These are phyloP conservation scores for Cordylochernes scorpioides DNA, from an alignment of 2,888 invertebrate species.

Conservation along the genomic window DNA sequence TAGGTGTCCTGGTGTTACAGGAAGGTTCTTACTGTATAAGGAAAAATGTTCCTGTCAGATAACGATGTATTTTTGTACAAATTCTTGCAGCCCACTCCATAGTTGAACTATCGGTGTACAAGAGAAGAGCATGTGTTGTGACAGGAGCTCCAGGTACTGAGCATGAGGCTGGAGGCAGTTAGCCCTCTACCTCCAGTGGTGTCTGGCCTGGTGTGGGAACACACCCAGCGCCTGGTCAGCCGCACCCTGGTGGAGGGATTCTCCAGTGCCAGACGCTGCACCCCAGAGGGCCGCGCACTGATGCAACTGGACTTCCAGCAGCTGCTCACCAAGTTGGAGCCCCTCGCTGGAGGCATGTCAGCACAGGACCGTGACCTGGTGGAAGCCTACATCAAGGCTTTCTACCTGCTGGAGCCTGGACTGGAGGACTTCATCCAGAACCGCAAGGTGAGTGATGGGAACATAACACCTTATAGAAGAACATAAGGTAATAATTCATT, in stretches of 20 bases:
- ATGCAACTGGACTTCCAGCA: conserved; percentile 97
- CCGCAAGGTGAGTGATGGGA: conserved; percentile 36
- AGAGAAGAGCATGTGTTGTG: too few species aligned
- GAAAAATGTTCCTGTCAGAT: too few species aligned
- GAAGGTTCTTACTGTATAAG: too few species aligned
- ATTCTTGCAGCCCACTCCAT: too few species aligned
- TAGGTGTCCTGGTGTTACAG: too few species aligned
- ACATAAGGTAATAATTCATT: too few species aligned
- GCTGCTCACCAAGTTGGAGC: conserved; percentile 63
- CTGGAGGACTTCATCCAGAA: conserved; percentile 67
- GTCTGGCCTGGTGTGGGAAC: conserved; percentile 50
- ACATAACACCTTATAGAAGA: too few species aligned
- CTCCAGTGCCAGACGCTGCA: conserved; percentile 69
- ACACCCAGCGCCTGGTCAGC: conserved; percentile 54
- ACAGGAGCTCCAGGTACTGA: conserved; percentile 43
- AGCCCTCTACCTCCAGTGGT: conserved; percentile 43
- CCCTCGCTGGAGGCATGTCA: conserved; percentile 41
- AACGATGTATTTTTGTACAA: too few species aligned
- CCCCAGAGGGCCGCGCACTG: conserved; percentile 76
- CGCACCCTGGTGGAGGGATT: conserved; percentile 77
- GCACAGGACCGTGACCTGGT: conserved; percentile 66
- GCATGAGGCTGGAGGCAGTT: conserved; percentile 43
- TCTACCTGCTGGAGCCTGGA: conserved; percentile 61
- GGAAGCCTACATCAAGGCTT: conserved; percentile 83
- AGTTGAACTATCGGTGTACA: too few species aligned